Evolutionary conservation across 2,888 invertebrate species (phyloP), one percentile per base, ranked within the genome.

Genomic region (Stenoptilia bipunctidactyla): DNA sequence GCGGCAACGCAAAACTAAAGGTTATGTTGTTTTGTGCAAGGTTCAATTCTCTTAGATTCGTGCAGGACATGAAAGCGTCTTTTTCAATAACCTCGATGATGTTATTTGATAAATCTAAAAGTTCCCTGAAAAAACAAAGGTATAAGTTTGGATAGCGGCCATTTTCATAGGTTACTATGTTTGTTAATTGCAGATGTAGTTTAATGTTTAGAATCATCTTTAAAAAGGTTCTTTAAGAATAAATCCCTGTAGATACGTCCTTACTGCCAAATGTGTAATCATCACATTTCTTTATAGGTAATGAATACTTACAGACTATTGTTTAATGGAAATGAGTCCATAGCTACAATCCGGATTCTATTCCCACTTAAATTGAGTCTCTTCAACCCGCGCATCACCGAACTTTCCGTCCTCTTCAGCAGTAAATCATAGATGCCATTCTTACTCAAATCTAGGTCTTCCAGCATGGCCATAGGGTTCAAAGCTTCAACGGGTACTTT

Each of bases 361-460:
- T 87, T 87, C n/a, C 79, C 66, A 48, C 74, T 85, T 41, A 87
- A 55, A 57, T 77, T 74, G 34, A 87, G 49, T n/a, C 71, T 52
- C 44, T 68, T 71, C 34, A 87, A 47, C 1, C 66, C 61, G 10
- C 49, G 62, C 44, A 77, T 45, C 13, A 56, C 51, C 1, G 65
- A 54, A 13, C 57, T 60, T 13, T 67, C 63, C n/a, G 54, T 58
- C 34, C 60, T 67, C 39, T 59, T 58, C 10, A 87, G 63, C 15
- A 74, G 25, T 39, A 83, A 44, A 38, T 76, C 73, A 13, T 53
- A 63, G 30, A 84, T 71, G 0, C 59, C 64, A 54, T 87, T 87
- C 44, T 82, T 70, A 47, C 85, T 84, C 38, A 87, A 46, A 58
- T 87, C 82, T 37, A 87, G 45, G 6, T 74, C 71, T 47, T 76